Base-by-base conservation (phyloP, 2,113 vertebrate species). In the Coryphaenoides rupestris region DNA sequence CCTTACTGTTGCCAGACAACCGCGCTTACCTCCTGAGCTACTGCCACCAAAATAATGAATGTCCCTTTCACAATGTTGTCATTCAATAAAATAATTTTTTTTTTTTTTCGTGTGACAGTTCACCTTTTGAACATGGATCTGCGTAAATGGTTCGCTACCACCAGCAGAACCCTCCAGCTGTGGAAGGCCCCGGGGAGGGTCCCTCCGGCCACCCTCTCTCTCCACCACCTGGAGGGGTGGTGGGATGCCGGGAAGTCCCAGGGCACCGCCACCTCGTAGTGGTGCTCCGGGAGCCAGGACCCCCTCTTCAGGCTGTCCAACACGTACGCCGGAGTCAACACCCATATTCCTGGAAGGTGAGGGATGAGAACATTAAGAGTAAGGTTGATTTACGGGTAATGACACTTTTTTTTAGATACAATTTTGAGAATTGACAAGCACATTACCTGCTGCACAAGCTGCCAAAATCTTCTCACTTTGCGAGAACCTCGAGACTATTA, bases 401-500 rank as follows among this genome's bases (percentile, higher is more conserved):
- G 9, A 40, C 4, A 10, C 13, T 40, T 40, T 40, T 40, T 40
- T 40, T 12, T 40, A 40, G 19, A 26, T 1, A 28, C 0, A 54
- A 14, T 15, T 1, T 46, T 66, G 15, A n/a, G n/a, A n/a, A n/a
- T n/a, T n/a, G n/a, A n/a, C n/a, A n/a, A n/a, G n/a, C n/a, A 40
- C 92, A 92, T 91, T 28, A 97, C 96, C 96, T 89, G 92, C 92
- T 72, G 96, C 95, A 80, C 95, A 99, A 26, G 94, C 93, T 64
- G 95, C 93, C 76, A 98, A 85, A 84, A 95, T 91, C 78, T 99
- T 99, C 80, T 99, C 97, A 77, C 95, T 97, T 67, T 85, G 88
- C 86, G 91, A 88, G 2, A 90, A 84, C n/a, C 84, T 86, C 66
- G 90, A 89, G 26, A 93, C 92, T 83, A 99, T 89, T 54, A 99